Conservation (phyloP, 2,888 invertebrate genomes). For the Thereva nobilitata region DNA sequence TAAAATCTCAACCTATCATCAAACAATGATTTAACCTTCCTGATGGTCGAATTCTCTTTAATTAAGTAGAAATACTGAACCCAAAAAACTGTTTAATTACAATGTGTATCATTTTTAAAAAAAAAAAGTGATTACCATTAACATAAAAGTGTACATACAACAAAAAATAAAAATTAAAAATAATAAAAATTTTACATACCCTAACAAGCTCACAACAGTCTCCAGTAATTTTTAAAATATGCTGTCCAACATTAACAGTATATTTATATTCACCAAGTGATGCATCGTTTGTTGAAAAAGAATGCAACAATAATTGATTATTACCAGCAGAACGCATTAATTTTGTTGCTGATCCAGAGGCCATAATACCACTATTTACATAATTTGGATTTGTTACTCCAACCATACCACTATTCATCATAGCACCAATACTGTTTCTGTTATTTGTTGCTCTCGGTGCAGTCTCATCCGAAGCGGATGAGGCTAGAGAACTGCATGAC, state of each 20-base stretch:
- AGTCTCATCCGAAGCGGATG: constrained; percentile 66
- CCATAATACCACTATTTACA: constrained; percentile 34
- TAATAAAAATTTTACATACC: constrained; percentile 58
- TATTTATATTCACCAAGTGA: constrained; percentile 86
- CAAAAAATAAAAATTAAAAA: not conserved
- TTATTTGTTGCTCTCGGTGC: constrained; percentile 50
- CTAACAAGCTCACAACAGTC: constrained; percentile 82
- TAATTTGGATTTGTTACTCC: constrained; percentile 45
- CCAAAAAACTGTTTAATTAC: too few species aligned
- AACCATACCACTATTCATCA: constrained; percentile 44
- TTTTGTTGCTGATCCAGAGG: constrained; percentile 46
- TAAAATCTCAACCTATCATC: too few species aligned
- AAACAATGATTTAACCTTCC: too few species aligned
- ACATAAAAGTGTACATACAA: not conserved
- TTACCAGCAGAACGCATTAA: constrained; percentile 33
- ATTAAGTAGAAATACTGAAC: too few species aligned
- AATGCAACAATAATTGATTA: constrained; percentile 66
- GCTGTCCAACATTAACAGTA: constrained; percentile 81
- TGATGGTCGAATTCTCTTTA: too few species aligned
- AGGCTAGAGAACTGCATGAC: constrained; percentile 79
- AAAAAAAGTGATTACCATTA: too few species aligned
- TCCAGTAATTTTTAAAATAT: constrained; percentile 84
- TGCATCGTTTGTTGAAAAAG: constrained; percentile 82
- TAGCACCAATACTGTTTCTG: constrained; percentile 44
- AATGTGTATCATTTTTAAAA: too few species aligned